A percentile compares a stretch with the other conserved stretches of the same genome.
These are phyloP conservation scores for Apis florea DNA, from an alignment of 1,140 invertebrate genomes.

Conservation along the genomic window DNA sequence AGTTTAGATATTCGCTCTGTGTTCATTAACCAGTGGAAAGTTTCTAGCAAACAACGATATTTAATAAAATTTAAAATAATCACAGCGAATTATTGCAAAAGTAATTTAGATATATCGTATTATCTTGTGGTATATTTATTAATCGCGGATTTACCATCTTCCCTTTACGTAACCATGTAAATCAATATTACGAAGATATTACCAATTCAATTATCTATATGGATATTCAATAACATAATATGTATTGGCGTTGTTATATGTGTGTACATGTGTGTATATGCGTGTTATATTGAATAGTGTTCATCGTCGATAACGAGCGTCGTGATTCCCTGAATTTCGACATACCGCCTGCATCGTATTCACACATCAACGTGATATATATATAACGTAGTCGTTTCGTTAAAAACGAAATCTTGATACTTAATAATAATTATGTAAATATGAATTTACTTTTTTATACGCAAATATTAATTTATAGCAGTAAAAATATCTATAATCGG, in stretches of 20 bases:
- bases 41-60: too few relatives aligned
- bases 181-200: constrained; percentile 58
- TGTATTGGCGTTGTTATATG: constrained; percentile 33
- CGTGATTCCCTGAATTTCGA: constrained; percentile 1
- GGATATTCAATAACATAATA: constrained; percentile 49
- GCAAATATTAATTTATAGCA: neutral
- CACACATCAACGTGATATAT: constrained; percentile 2
- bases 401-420: neutral
- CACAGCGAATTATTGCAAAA: too few relatives aligned
- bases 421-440: neutral
- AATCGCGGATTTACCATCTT: constrained; percentile 16
- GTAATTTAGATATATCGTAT: neutral
- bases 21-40: too few relatives aligned
- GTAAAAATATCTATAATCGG: too few relatives aligned
- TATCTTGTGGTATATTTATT: neutral
- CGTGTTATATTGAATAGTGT: constrained; percentile 27
- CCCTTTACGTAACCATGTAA: constrained; percentile 19
- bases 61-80: too few relatives aligned
- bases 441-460: neutral
- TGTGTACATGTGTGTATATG: too few relatives aligned
- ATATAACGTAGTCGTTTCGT: neutral
- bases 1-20: too few relatives aligned
- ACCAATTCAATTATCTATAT: constrained; percentile 48
- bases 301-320: constrained; percentile 32
- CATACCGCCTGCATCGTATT: constrained; percentile 15